Evolutionary conservation across 2,113 vertebrate genomes (phyloP).

Genomic region (Perca schrenkii): DNA sequence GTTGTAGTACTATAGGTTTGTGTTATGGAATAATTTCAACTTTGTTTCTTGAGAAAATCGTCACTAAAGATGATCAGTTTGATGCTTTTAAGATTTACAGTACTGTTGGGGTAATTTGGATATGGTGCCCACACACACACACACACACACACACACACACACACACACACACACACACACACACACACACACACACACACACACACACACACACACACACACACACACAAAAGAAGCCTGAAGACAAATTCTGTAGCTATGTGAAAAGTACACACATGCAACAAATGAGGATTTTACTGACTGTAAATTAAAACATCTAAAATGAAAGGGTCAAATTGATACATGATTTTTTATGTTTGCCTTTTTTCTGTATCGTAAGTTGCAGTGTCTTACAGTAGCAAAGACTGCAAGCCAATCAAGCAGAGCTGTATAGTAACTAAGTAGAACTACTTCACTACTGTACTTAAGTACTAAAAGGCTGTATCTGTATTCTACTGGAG

Average conservation of each 20-base stretch:
- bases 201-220: background rate
- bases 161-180: constrained; percentile 2
- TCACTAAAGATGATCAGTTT: background rate
- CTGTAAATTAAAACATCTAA: background rate
- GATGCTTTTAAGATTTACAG: background rate
- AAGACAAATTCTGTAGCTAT: too few species aligned
- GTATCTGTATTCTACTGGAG: too few species aligned
- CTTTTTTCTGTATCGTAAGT: background rate
- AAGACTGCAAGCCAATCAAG: background rate
- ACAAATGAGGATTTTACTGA: background rate
- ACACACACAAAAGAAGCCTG: too few species aligned
- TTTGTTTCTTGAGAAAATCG: background rate
- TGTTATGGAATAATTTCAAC: background rate
- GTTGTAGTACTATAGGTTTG: background rate
- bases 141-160: too few species aligned
- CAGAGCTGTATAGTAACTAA: too few species aligned
- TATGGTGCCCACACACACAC: too few species aligned
- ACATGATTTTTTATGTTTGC: background rate
- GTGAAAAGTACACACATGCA: too few species aligned
- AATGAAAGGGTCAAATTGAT: background rate
- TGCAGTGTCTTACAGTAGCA: background rate
- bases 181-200: constrained; percentile 22
- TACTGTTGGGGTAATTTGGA: background rate
- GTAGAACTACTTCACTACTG: too few species aligned
- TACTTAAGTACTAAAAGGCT: too few species aligned